phyloP scores from a whole-genome alignment of 2,888 invertebrate species.

The Drosophila melanosoma region DNA sequence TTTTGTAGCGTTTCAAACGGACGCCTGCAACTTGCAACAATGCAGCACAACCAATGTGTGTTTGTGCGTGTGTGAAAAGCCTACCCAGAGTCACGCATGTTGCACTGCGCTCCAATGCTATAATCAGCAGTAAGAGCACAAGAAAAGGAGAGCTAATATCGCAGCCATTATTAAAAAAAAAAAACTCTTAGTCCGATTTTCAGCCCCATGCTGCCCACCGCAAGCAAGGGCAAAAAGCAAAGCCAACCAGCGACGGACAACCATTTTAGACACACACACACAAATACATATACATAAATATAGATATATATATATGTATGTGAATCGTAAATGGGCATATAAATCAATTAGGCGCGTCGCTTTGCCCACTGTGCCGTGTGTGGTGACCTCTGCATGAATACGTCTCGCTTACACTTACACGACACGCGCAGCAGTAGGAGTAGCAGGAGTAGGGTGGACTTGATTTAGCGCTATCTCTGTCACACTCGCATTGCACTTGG shows the following conservation, averaged over 20 bases:
- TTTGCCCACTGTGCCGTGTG: slow-evolving; percentile 41
- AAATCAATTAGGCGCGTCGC: slow-evolving; percentile 74
- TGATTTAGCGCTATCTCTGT: slow-evolving; percentile 18
- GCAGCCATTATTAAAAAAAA: slow-evolving; percentile 53
- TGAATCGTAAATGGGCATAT: slow-evolving; percentile 49
- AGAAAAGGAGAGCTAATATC: slow-evolving; percentile 13
- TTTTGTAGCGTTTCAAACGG: slow-evolving; percentile 38
- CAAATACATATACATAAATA: slow-evolving; percentile 5
- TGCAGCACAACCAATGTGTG: slow-evolving; percentile 24
- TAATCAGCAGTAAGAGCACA: slow-evolving; percentile 23
- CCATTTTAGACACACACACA: slow-evolving; percentile 31
- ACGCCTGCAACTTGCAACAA: slow-evolving; percentile 36
- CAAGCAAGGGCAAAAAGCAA: slow-evolving; percentile 36
- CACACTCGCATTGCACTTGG: slow-evolving; percentile 23
- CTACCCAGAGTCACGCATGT: slow-evolving; percentile 48
- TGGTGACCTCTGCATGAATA: slow-evolving; percentile 32
- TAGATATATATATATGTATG: not conserved
- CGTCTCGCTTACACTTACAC: slow-evolving; percentile 34
- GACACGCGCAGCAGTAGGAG: not conserved
- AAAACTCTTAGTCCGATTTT: slow-evolving; percentile 39
- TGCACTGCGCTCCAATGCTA: slow-evolving; percentile 33
- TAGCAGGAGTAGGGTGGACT: slow-evolving; percentile 25
- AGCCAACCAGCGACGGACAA: slow-evolving; percentile 55
- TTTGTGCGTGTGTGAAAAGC: slow-evolving; percentile 9
- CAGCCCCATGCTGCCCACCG: slow-evolving; percentile 21